Evolutionary conservation across 2,113 vertebrate genomes (phyloP), one percentile per base, ranked within the genome.

Genomic region (Tricholaema leucomelas): DNA sequence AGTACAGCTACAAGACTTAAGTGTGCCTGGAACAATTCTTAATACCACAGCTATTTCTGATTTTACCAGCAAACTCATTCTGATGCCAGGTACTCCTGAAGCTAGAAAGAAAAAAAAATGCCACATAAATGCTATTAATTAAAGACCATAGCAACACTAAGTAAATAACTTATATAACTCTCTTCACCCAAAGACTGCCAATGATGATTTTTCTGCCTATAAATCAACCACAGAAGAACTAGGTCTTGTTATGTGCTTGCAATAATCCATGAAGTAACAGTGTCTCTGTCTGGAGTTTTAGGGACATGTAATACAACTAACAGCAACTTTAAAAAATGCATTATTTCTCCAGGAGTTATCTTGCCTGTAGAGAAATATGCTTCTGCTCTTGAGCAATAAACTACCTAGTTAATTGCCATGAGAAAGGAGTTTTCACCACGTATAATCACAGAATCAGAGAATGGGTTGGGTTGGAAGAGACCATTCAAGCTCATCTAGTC

Each of bases 1-100:
- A 90, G 63, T 12, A 88, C 86, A 94, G 79, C 84, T 79, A 69
- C 90, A 95, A 93, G 94, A 93, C 67, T 78, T 61, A 60, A 59
- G 40, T 30, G 25, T 28, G 46, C 17, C 81, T 85, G 94, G 90
- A 96, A 89, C 90, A 90, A 94, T 71, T 79, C 79, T 65, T 82
- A 91, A 91, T 80, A 76, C 75, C 96, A 96, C 94, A 96, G 88
- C 88, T 96, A 85, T 89, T 69, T 81, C 82, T 93, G 87, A 89
- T 72, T 80, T 85, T 61, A 89, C 87, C 82, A 81, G 75, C 38
- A 91, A 93, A 96, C 83, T 56, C 72, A 63, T 42, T 15, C 56
- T 83, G 72, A 64, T 72, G 72, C 64, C 65, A 79, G 50, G 42
- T 42, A 35, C 21, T 82, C 46, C 33, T 64, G 52, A 56, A 76